These are phyloP conservation scores for Ormyrus nitidulus DNA, from an alignment of 2,888 invertebrate species.

Conservation along the genomic window DNA sequence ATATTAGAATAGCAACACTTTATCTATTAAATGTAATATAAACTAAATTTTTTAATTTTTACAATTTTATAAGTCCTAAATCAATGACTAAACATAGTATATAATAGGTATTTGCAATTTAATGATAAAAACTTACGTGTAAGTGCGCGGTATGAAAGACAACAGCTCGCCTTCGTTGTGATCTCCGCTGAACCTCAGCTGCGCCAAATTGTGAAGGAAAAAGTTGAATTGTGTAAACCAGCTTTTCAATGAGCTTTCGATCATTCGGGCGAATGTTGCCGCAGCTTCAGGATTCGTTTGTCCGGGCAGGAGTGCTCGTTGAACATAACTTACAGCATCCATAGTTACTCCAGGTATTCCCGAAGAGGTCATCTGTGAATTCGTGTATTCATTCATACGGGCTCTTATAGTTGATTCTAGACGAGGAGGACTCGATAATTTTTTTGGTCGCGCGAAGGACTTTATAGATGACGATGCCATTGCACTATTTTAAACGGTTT, in stretches of 20 bases:
- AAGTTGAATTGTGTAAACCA: conserved; percentile 98
- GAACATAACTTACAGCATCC: conserved; percentile 94
- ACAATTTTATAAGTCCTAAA: neutral
- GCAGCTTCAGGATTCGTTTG: conserved; percentile 96
- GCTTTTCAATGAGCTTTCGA: conserved; percentile 94
- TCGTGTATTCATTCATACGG: conserved; percentile 45
- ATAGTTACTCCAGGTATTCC: conserved; percentile 94
- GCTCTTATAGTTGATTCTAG: neutral
- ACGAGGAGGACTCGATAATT: neutral
- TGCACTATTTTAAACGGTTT: neutral
- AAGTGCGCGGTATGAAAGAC: conserved; percentile 95
- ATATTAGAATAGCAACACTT: too few species aligned
- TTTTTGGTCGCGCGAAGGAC: neutral
- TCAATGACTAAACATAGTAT: neutral
- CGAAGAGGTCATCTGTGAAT: conserved; percentile 89
- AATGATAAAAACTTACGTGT: conserved; percentile 83
- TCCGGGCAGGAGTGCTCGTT: conserved; percentile 91
- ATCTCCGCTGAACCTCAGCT: conserved; percentile 93
- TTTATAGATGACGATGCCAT: neutral
- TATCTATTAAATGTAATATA: neutral
- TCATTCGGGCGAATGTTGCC: conserved; percentile 96
- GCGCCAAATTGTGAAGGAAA: conserved; percentile 97
- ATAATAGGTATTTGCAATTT: neutral
- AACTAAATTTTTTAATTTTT: neutral
- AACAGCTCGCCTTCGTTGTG: conserved; percentile 88